Percentiles rank a stretch among this genome's conserved stretches.
Conservation (phyloP, 2,797 vertebrate genomes). For the Oophaga sylvatica region DNA sequence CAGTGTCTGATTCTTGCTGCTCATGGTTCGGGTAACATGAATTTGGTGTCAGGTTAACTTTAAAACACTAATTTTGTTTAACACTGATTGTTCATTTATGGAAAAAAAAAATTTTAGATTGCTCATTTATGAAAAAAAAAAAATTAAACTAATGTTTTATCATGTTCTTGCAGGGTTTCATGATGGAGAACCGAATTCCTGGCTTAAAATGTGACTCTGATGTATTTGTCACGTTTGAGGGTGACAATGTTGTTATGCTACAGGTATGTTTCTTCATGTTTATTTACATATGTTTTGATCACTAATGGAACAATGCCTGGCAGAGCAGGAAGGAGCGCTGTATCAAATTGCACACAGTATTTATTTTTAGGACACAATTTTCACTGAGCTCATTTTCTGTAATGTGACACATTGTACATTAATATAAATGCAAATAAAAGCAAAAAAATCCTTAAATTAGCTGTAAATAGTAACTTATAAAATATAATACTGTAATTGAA, state of each 20-base stretch:
- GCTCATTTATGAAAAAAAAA: neutral
- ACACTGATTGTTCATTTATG: no score
- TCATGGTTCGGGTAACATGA: no score
- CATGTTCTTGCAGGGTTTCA: conserved; percentile 67
- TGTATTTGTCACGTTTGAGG: conserved; percentile 75
- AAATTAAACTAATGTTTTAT: neutral
- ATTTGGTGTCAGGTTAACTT: no score
- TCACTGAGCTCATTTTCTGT: no score
- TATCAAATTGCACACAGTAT: neutral
- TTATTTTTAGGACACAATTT: no score
- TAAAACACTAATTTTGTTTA: no score
- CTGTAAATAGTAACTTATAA: no score
- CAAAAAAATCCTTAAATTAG: no score
- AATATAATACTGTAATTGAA: no score
- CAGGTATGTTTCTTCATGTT: conserved; percentile 68
- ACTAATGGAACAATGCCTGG: neutral
- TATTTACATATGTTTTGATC: neutral
- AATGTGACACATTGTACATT: no score
- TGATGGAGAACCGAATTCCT: conserved; percentile 74
- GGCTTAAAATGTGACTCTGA: conserved; percentile 73
- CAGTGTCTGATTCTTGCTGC: no score
- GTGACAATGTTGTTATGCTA: conserved; percentile 73
- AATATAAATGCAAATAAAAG: no score
- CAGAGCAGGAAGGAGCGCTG: neutral
- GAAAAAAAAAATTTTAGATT: neutral